Base-by-base conservation (phyloP, 2,888 invertebrate species). In the Pristionchus japonicus region DNA sequence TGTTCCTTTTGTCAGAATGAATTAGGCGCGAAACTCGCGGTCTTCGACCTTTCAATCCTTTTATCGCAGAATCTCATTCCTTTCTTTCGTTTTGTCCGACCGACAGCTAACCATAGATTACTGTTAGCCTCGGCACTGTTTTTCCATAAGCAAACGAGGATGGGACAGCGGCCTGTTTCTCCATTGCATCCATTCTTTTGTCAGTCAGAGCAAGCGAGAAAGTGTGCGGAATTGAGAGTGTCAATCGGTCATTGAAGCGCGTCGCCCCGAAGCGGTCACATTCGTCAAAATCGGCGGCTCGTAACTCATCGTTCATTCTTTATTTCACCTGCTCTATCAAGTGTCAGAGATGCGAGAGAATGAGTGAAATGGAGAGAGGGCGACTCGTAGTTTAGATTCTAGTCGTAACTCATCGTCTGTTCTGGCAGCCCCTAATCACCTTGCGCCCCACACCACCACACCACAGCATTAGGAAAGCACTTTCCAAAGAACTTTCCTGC, bases 241-340 rank as follows among this genome's bases (percentile, higher is more conserved):
- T 17, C 52, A 52, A n/a, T n/a, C n/a, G n/a, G n/a, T n/a, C n/a
- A n/a, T n/a, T n/a, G n/a, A n/a, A n/a, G n/a, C n/a, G n/a, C n/a
- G 52, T 20, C 11, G 20, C 17, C 1, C 4, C 57, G 13, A 7
- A 0, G 61, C 61, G 27, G 1, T 13, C 67, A 31, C 40, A 74
- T 74, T 74, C 43, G 74, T 74, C 74, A 74, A 74, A 31, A 74
- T 74, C 74, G 40, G 40, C 11, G 20, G 74, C 74, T 74, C 74
- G 40, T 74, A 74, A 74, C 74, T 74, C 43, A 37, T 74, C 37
- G 23, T 23, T 23, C 9, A 70, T n/a, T 37, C 70, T 27, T 11
- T n/a, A n/a, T n/a, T n/a, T n/a, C n/a, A n/a, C n/a, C n/a, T n/a
- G n/a, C n/a, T n/a, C n/a, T n/a, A n/a, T n/a, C n/a, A n/a, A n/a